phyloP scores from a whole-genome alignment of 2,113 vertebrate species.

The Ceyx margarethae region DNA sequence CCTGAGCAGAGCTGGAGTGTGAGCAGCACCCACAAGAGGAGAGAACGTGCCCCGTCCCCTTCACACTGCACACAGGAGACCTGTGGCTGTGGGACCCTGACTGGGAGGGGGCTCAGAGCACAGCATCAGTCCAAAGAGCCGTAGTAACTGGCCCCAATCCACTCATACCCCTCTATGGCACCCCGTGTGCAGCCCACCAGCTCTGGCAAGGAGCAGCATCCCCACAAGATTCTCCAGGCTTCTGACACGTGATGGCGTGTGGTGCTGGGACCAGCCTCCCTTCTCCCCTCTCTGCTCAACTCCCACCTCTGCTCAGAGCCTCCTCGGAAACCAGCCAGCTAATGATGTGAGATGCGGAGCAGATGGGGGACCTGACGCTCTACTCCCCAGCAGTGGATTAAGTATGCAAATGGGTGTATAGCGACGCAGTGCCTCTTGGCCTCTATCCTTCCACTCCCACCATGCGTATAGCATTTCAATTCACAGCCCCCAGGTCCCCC shows the following conservation, averaged over 20 bases:
- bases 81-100: fast-evolving
- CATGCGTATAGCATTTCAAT: background rate
- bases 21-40: fast-evolving
- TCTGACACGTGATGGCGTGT: fast-evolving
- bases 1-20: background rate
- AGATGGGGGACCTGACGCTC: constrained; percentile 64
- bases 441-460: constrained; percentile 15
- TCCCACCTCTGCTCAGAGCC: constrained; percentile 47
- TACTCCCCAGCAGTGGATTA: constrained; percentile 42
- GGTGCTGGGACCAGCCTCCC: background rate
- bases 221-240: background rate
- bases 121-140: background rate
- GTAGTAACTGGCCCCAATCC: fast-evolving
- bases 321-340: constrained; percentile 64
- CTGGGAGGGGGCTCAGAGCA: background rate
- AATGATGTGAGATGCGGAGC: constrained; percentile 57
- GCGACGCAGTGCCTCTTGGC: constrained; percentile 13
- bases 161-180: no score
- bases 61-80: background rate
- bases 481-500: background rate
- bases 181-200: background rate
- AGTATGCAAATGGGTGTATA: constrained; percentile 44
- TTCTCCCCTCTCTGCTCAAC: background rate
- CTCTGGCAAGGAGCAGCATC: background rate
- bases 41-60: background rate